Conservation (phyloP, 2,797 vertebrate genomes). For the Limnodromus scolopaceus region DNA sequence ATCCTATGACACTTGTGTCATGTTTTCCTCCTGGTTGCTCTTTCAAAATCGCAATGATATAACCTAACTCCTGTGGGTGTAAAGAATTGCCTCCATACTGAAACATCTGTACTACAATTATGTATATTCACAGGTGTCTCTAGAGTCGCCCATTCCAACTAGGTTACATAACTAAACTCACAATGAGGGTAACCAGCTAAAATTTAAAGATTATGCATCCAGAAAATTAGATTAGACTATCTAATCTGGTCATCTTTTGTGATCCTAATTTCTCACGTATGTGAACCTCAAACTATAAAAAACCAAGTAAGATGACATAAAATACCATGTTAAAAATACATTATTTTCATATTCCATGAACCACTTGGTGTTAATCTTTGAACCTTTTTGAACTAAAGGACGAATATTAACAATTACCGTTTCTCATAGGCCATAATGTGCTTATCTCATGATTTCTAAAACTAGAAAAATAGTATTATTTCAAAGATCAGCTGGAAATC, state of each 20-base stretch:
- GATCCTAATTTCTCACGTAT: not conserved
- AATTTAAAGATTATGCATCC: not conserved
- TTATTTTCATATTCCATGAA: not conserved
- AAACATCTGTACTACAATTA: not conserved
- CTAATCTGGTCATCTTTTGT: not conserved
- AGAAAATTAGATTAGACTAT: not conserved
- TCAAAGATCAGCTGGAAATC: not conserved
- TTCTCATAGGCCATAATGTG: not conserved
- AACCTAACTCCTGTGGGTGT: not conserved
- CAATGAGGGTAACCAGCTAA: not conserved
- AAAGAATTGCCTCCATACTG: not conserved
- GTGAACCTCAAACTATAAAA: not conserved
- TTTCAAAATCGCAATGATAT: not conserved
- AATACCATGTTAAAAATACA: not conserved
- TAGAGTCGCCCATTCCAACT: not conserved
- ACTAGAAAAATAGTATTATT: not conserved
- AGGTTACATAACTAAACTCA: not conserved
- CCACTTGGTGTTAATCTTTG: not conserved
- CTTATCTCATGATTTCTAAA: not conserved
- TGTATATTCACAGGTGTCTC: not conserved
- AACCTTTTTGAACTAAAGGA: not conserved
- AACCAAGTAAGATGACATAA: accelerated
- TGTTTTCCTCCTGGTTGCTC: not conserved
- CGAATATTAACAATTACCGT: not conserved
- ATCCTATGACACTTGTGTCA: not conserved